Conservation (phyloP, 2,888 invertebrate species). For the Xestobium rufovillosum region DNA sequence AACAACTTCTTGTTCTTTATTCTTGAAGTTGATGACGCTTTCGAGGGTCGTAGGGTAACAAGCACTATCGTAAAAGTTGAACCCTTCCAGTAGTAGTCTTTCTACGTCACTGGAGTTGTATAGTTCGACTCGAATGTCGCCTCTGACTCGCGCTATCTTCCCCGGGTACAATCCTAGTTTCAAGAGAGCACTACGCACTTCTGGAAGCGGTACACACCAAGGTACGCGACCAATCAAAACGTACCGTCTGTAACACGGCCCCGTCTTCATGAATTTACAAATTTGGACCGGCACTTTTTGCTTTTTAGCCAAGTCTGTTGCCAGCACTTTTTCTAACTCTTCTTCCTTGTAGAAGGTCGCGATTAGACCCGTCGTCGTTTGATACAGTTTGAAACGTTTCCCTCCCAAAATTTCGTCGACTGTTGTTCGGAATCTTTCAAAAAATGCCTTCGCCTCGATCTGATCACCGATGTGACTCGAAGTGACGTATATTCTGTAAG, state of each 20-base stretch:
- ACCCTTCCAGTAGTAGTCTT: conserved; percentile 42
- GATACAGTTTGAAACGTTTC: conserved; percentile 20
- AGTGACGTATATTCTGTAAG: not conserved
- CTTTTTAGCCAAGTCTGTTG: conserved; percentile 38
- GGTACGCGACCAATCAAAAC: conserved; percentile 45
- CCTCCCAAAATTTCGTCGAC: conserved; percentile 22
- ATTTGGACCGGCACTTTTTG: conserved; percentile 44
- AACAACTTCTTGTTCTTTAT: conserved; percentile 41
- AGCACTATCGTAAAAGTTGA: conserved; percentile 46
- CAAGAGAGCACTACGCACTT: conserved; percentile 42
- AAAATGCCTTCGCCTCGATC: conserved; percentile 11
- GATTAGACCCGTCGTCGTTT: conserved; percentile 39
- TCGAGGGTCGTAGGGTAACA: conserved; percentile 42
- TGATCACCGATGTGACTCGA: conserved; percentile 16
- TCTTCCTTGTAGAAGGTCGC: conserved; percentile 39
- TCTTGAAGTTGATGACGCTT: conserved; percentile 33
- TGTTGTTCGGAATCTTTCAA: conserved; percentile 19
- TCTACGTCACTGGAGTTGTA: conserved; percentile 43
- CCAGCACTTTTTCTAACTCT: conserved; percentile 41
- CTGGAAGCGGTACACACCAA: conserved; percentile 45
- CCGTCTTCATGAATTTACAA: conserved; percentile 41
- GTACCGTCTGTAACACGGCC: conserved; percentile 38
- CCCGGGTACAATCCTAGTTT: conserved; percentile 42
- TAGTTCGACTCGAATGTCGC: conserved; percentile 35
- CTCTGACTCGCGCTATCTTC: conserved; percentile 39